Evolutionary conservation across 2,113 vertebrate genomes (phyloP).

Genomic region (Prionailurus bengalensis): DNA sequence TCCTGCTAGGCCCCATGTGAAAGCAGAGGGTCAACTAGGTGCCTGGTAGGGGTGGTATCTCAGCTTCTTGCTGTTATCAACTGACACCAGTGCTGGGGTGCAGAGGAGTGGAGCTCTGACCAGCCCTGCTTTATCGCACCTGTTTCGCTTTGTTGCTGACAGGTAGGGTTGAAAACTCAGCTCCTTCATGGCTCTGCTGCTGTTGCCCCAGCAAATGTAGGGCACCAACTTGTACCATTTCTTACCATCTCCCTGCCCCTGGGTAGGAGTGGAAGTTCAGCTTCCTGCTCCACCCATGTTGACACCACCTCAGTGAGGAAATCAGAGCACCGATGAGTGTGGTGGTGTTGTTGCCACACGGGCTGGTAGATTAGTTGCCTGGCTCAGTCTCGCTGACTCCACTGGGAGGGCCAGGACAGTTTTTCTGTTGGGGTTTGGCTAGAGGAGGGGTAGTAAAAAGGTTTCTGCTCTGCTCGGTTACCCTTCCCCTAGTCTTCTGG

Average conservation of each 20-base stretch:
- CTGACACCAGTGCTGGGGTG: neutral
- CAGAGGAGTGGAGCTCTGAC: neutral
- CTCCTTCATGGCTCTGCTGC: neutral
- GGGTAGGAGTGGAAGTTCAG: neutral
- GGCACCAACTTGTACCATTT: neutral
- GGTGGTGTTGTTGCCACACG: accelerated
- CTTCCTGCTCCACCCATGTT: neutral
- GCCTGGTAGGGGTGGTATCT: neutral
- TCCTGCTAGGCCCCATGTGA: neutral
- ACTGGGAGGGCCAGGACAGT: neutral
- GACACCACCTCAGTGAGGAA: neutral
- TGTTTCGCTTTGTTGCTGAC: neutral
- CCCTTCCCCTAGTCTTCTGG: neutral
- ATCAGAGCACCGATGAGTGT: neutral
- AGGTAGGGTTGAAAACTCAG: neutral
- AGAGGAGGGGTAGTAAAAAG: neutral
- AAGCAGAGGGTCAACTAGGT: neutral
- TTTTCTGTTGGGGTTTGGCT: neutral
- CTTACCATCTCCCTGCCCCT: neutral
- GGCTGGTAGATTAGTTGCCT: neutral
- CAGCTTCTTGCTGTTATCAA: neutral
- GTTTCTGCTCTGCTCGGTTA: neutral
- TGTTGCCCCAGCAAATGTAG: neutral
- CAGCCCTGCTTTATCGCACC: neutral
- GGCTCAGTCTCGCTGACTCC: neutral